A percentile compares a stretch with the other conserved stretches of the same genome.
Evolutionary conservation across 2,888 invertebrate species (phyloP).

Genomic region (Smittia aterrima): DNA sequence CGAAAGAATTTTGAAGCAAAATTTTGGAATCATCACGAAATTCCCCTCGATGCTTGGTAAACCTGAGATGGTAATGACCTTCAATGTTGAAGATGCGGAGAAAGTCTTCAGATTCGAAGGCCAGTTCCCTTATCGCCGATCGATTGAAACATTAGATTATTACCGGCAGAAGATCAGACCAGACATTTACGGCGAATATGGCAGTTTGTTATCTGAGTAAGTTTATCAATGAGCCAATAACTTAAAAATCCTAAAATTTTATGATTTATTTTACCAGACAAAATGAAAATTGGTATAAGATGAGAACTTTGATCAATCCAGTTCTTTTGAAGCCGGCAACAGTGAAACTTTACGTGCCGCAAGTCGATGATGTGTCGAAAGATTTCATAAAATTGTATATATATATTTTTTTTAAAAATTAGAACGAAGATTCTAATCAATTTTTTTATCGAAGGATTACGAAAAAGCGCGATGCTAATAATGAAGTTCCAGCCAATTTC

Average conservation of each 20-base stretch:
- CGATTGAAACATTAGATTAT: constrained; percentile 37
- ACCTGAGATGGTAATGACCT: constrained; percentile 52
- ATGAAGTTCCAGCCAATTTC: constrained; percentile 55
- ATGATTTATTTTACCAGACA: constrained; percentile 44
- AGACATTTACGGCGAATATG: constrained; percentile 39
- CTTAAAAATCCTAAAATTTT: too few species aligned
- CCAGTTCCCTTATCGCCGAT: constrained; percentile 27
- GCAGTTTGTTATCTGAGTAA: constrained; percentile 47
- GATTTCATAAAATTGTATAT: constrained; percentile 45
- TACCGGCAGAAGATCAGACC: constrained; percentile 15
- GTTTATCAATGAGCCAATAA: background rate
- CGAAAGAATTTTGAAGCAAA: too few species aligned
- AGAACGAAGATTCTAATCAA: too few species aligned
- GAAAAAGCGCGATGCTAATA: constrained; percentile 47
- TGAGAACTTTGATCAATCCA: constrained; percentile 54
- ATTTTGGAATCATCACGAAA: constrained; percentile 48
- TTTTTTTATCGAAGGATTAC: background rate
- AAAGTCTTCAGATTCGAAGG: constrained; percentile 46
- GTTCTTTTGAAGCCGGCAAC: constrained; percentile 62
- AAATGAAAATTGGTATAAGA: constrained; percentile 61
- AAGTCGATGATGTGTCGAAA: constrained; percentile 55
- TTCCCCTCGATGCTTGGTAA: constrained; percentile 52
- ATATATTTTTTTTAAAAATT: constrained; percentile 32
- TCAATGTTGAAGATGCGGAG: constrained; percentile 56
- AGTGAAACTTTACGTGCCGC: constrained; percentile 55